Base-by-base conservation (phyloP, 2,888 invertebrate genomes). In the Machimus atricapillus region DNA sequence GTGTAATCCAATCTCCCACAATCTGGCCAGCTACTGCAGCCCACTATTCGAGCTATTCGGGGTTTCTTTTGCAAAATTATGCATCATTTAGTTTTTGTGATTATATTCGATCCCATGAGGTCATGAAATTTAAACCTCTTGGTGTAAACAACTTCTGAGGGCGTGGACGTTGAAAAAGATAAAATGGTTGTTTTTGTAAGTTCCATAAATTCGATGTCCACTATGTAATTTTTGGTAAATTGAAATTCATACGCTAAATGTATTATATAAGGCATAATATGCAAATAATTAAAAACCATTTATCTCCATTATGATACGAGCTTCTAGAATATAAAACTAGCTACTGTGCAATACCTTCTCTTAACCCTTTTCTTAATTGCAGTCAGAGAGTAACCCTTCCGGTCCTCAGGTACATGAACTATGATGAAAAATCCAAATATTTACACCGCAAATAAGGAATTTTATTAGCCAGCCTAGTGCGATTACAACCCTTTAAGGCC, bases 361-460 rank as follows among this genome's bases (percentile, higher is more conserved):
- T 23, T 66, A 66, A 66, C 66, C 66, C 66, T 66, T 66, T 12
- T 66, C 66, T 27, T 66, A 66, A 66, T 66, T 66, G 4, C 66
- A 66, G 66, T 66, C 66, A 66, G 66, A 27, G 3, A 66, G 66
- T 66, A 66, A 66, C 43, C 78, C 40, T 78, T 78, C 23, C 12
- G 40, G 46, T 37, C 37, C 27, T 19, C 66, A 66, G 66, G 66
- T 66, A 66, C 27, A 27, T 66, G 23, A 14, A 52, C 31, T 46
- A 79, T 79, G 52, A 79, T 79, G 79, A 79, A 56, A 79, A 79
- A 23, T 79, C 46, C 23, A 79, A 79, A 79, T 79, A 79, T 79
- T 79, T 79, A 79, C 79, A 79, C 79, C 79, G 52, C 79, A 79
- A 79, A 66, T 66, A 66, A 66, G 27, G 12, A 66, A 66, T 23